A percentile compares a stretch with the other conserved stretches of the same genome.
Conservation (phyloP, 2,888 invertebrate genomes). For the Subacronicta megacephala region DNA sequence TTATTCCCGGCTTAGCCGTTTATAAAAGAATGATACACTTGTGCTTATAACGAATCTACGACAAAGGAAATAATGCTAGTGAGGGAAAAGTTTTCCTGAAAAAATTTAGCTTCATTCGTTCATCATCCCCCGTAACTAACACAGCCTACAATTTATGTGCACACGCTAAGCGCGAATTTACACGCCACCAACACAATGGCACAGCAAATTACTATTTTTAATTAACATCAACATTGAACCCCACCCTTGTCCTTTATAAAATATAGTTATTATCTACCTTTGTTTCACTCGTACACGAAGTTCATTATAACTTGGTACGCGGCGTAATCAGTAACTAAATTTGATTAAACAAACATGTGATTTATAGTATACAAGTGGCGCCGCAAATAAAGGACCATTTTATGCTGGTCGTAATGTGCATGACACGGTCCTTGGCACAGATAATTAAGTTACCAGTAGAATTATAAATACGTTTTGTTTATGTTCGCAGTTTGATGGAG, state of each 20-base stretch:
- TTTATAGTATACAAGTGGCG: neutral
- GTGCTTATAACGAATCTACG: too few relatives aligned
- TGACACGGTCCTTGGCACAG: slow-evolving; percentile 64
- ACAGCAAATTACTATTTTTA: slow-evolving; percentile 43
- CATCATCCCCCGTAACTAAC: neutral
- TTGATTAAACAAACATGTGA: neutral
- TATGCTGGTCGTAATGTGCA: slow-evolving; percentile 35
- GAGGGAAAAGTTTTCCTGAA: too few relatives aligned
- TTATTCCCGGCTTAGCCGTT: too few relatives aligned
- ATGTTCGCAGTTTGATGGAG: slow-evolving; percentile 25
- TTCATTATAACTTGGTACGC: neutral
- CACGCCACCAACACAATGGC: slow-evolving; percentile 42
- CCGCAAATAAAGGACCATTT: neutral
- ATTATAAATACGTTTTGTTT: slow-evolving; percentile 39
- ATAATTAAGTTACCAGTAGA: slow-evolving; percentile 42
- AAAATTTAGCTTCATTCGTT: slow-evolving; percentile 1
- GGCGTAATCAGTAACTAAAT: neutral
- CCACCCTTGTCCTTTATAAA: slow-evolving; percentile 57
- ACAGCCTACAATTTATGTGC: slow-evolving; percentile 6
- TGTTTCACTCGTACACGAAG: slow-evolving; percentile 46
- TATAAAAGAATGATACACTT: too few relatives aligned
- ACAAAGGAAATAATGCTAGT: too few relatives aligned
- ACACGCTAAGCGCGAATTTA: slow-evolving; percentile 37
- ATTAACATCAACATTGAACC: slow-evolving; percentile 43
- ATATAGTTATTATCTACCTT: slow-evolving; percentile 47